Evolutionary conservation across 2,888 invertebrate genomes (phyloP).

Genomic region (Onthophagus sagittarius): DNA sequence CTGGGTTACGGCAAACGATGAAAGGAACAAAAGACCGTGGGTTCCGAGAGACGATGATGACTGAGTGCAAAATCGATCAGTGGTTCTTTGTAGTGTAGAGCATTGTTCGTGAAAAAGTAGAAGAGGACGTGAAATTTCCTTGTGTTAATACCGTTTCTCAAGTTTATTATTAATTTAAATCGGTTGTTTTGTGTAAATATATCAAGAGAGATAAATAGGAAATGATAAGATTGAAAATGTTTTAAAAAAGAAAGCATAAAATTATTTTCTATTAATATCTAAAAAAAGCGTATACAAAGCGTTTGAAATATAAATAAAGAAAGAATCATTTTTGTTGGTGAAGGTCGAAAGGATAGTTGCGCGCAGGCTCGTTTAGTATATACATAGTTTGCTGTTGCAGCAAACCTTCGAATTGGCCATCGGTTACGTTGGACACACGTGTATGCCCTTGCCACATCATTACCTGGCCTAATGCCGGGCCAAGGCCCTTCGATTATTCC

Average conservation of each 20-base stretch:
- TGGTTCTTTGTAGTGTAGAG: not conserved
- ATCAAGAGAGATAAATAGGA: too few relatives aligned
- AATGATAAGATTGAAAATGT: too few relatives aligned
- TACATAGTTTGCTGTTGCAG: not conserved
- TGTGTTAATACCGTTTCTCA: not conserved
- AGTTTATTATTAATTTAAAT: not conserved
- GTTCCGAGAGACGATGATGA: not conserved
- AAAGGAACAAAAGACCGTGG: not conserved
- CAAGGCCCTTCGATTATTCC: slow-evolving; percentile 5
- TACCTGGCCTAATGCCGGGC: slow-evolving; percentile 6
- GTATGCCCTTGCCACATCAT: slow-evolving; percentile 11
- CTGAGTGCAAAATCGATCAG: not conserved
- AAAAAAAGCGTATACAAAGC: not conserved
- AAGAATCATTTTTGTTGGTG: not conserved
- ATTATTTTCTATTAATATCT: too few relatives aligned
- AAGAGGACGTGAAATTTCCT: not conserved
- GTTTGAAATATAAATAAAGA: not conserved
- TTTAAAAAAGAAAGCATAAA: too few relatives aligned
- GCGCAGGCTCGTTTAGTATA: not conserved
- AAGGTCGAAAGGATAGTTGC: not conserved
- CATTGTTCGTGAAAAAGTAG: not conserved
- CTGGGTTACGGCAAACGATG: not conserved
- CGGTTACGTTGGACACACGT: not conserved
- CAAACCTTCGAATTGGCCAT: not conserved
- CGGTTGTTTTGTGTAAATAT: not conserved